Percentiles rank a stretch among this genome's conserved stretches.
These are phyloP conservation scores for Sebastiscus tertius DNA, from an alignment of 2,797 vertebrate genomes.

Conservation along the genomic window DNA sequence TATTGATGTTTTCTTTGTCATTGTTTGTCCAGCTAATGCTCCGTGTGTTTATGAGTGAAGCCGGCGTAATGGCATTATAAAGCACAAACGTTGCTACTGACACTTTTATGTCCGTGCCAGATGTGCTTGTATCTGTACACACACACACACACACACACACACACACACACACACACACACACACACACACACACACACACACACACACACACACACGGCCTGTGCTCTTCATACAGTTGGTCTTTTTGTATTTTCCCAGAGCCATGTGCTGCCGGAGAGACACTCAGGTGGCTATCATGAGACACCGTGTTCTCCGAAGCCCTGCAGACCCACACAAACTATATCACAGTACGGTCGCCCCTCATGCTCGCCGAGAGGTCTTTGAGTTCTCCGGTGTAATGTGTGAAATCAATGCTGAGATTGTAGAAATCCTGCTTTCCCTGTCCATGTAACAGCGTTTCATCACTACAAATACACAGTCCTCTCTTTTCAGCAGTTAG, in stretches of 20 bases:
- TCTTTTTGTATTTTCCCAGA: constrained; percentile 67
- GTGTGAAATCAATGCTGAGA: not conserved
- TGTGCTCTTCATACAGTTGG: constrained; percentile 64
- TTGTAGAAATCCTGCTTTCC: too few species aligned
- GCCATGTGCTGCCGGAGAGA: constrained; percentile 67
- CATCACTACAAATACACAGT: too few species aligned
- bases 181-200: not conserved
- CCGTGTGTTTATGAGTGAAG: constrained; percentile 29
- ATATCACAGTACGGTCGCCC: not conserved
- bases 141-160: not conserved
- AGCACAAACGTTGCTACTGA: constrained; percentile 28
- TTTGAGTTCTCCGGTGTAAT: not conserved
- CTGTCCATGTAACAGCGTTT: too few species aligned
- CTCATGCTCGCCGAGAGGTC: not conserved
- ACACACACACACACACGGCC: not conserved
- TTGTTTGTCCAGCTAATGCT: constrained; percentile 19
- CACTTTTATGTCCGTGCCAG: constrained; percentile 48
- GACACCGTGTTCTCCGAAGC: constrained; percentile 62
- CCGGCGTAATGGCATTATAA: constrained; percentile 15
- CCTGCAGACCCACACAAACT: constrained; percentile 14
- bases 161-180: not conserved
- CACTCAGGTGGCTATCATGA: constrained; percentile 81
- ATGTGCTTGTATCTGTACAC: constrained; percentile 21
- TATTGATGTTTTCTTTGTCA: constrained; percentile 21
- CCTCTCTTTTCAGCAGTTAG: too few species aligned